Evolutionary conservation across 2,113 vertebrate species (phyloP).

Genomic region (Pipa parva): DNA sequence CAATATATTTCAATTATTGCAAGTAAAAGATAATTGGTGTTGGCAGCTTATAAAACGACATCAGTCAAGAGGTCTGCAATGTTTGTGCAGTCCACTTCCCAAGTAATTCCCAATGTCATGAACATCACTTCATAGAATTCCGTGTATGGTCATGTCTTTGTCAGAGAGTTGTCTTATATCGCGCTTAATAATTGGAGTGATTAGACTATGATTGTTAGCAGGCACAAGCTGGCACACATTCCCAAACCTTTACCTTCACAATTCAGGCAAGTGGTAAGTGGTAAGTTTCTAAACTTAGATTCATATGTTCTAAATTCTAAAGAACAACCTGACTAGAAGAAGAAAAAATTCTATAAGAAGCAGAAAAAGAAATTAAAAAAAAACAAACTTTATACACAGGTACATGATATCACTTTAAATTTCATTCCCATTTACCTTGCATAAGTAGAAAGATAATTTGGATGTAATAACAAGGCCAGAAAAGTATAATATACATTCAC

Average conservation of each 20-base stretch:
- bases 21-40: slow-evolving; percentile 30
- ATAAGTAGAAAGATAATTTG: too few species aligned
- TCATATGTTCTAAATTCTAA: slow-evolving; percentile 1
- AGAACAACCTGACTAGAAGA: not conserved
- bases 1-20: slow-evolving; percentile 18
- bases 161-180: slow-evolving; percentile 6
- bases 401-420: too few species aligned
- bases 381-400: too few species aligned
- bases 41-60: slow-evolving; percentile 21
- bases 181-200: slow-evolving; percentile 21
- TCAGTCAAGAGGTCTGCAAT: slow-evolving; percentile 25
- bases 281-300: slow-evolving; percentile 1
- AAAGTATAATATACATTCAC: too few species aligned
- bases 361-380: too few species aligned
- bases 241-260: slow-evolving; percentile 8
- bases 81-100: slow-evolving; percentile 28
- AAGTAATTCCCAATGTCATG: slow-evolving; percentile 28
- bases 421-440: too few species aligned
- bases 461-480: too few species aligned
- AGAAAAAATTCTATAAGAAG: too few species aligned
- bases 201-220: slow-evolving; percentile 38
- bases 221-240: slow-evolving; percentile 1
- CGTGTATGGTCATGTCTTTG: slow-evolving; percentile 13
- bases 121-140: slow-evolving; percentile 2
- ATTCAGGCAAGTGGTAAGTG: not conserved